Percentiles rank a stretch among this genome's conserved stretches.
These are phyloP conservation scores for Boleophthalmus pectinirostris DNA, from an alignment of 2,113 vertebrate species.

Conservation along the genomic window DNA sequence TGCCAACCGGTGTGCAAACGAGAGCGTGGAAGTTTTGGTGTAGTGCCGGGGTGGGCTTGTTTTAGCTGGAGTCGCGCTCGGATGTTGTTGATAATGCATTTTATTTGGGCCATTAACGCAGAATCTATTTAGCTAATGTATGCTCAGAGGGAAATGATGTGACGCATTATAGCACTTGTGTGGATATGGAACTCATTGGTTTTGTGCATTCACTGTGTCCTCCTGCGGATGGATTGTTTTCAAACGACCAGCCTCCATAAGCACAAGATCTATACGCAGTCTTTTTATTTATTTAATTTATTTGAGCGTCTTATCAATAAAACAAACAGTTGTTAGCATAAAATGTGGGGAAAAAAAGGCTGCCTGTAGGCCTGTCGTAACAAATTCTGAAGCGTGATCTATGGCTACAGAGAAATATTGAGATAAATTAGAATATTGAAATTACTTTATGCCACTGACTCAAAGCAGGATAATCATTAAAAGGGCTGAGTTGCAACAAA, in stretches of 20 bases:
- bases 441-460: no score
- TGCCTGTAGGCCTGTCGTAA: no score
- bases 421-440: no score
- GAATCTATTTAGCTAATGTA: conserved; percentile 27
- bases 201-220: conserved; percentile 16
- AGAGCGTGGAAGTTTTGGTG: conserved; percentile 10
- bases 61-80: conserved; percentile 23
- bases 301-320: neutral
- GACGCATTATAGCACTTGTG: conserved; percentile 12
- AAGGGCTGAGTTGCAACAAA: no score
- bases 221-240: conserved; percentile 6
- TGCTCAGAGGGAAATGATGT: conserved; percentile 19
- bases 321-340: neutral
- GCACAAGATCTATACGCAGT: neutral
- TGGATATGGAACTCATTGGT: conserved; percentile 24
- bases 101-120: conserved; percentile 36
- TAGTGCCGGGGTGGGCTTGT: conserved; percentile 8
- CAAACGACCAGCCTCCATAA: conserved; percentile 7
- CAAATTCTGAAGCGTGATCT: no score
- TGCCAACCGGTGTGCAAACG: conserved; percentile 52
- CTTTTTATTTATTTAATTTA: neutral
- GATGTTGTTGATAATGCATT: conserved; percentile 27
- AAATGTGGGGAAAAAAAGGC: neutral
- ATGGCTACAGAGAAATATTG: no score
- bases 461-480: no score